These are phyloP conservation scores for Parauchenoglanis ngamensis DNA, from an alignment of 2,797 vertebrate species.

Conservation along the genomic window DNA sequence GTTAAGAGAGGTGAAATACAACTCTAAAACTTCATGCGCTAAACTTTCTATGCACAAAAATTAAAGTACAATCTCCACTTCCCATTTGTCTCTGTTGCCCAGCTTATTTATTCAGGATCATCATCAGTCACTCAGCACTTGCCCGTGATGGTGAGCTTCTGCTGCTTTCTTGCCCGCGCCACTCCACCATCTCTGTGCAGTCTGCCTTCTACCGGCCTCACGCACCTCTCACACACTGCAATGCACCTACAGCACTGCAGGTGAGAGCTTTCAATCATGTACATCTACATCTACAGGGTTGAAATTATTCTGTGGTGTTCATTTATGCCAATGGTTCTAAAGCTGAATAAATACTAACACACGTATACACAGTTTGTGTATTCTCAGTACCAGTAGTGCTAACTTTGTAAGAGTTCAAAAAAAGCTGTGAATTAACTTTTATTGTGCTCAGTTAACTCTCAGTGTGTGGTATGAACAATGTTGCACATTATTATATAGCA, in stretches of 20 bases:
- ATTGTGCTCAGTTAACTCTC: not conserved
- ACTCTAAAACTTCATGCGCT: not conserved
- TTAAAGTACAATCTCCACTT: not conserved
- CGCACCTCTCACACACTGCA: constrained; percentile 74
- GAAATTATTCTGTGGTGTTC: not conserved
- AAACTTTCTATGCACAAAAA: not conserved
- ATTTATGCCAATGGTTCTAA: not conserved
- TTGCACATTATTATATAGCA: not conserved
- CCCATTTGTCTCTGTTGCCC: not conserved
- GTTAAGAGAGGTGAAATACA: not conserved
- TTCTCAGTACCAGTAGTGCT: not conserved
- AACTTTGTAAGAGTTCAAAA: not conserved
- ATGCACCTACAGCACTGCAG: constrained; percentile 87
- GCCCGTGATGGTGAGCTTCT: constrained; percentile 89
- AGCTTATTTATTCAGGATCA: constrained; percentile 87
- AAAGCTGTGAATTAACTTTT: not conserved
- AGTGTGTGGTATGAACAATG: not conserved
- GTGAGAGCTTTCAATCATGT: constrained; percentile 67
- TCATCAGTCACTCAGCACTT: constrained; percentile 87
- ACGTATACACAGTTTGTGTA: too few species aligned
- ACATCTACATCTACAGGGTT: not conserved
- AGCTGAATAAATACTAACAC: not conserved
- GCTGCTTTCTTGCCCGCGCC: constrained; percentile 88
- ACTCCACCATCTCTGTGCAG: constrained; percentile 91
- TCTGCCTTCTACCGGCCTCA: constrained; percentile 86